Evolutionary conservation across 2,797 vertebrate genomes (phyloP).

Genomic region (Taenioides sp.): DNA sequence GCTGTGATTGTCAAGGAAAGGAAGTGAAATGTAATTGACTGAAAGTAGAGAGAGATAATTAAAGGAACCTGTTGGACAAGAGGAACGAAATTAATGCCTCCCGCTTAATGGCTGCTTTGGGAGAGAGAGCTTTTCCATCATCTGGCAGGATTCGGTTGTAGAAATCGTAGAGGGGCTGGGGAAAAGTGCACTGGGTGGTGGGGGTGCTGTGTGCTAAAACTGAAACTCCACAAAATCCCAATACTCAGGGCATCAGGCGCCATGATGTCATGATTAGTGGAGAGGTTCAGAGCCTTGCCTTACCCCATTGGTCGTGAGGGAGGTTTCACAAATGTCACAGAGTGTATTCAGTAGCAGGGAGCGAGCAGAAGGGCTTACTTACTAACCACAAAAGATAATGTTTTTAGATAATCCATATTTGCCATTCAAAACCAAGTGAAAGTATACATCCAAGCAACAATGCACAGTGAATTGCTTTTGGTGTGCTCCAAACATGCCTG

Average conservation of each 20-base stretch:
- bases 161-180: not conserved
- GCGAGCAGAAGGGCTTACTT: conserved; percentile 54
- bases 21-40: conserved; percentile 84
- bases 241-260: conserved; percentile 82
- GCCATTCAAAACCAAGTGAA: conserved; percentile 41
- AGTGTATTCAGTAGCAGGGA: conserved; percentile 22
- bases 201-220: conserved; percentile 66
- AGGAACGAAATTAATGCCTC: conserved; percentile 77
- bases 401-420: conserved; percentile 52
- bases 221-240: conserved; percentile 79
- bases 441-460: conserved; percentile 35
- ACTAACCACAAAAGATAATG: conserved; percentile 44
- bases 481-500: conserved; percentile 46
- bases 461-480: conserved; percentile 40
- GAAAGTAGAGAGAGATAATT: conserved; percentile 82
- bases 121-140: conserved; percentile 64
- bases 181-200: conserved; percentile 47
- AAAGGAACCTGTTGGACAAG: conserved; percentile 80
- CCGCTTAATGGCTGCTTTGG: conserved; percentile 78
- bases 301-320: conserved; percentile 55
- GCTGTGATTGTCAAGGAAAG: conserved; percentile 81
- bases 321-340: conserved; percentile 35
- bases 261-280: conserved; percentile 83
- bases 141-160: conserved; percentile 55
- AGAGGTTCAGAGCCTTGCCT: conserved; percentile 74